Evolutionary conservation across 2,888 invertebrate genomes (phyloP), one percentile per base, ranked within the genome.

Genomic region (Dicycla oo): DNA sequence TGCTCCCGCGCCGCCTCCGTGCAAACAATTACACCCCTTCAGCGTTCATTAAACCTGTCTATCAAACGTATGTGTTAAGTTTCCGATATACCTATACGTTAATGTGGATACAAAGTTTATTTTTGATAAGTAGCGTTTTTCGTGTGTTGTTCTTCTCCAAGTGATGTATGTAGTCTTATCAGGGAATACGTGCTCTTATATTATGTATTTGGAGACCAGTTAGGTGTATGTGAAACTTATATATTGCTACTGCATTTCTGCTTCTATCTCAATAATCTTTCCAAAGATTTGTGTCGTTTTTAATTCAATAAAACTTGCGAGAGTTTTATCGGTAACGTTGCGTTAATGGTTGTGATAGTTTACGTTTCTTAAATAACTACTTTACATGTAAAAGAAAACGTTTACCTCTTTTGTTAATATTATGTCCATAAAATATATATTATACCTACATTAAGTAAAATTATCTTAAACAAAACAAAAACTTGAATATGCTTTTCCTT

Each of bases 51-150:
- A 62, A 71, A 54, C 10, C 47, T 78, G 73, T 43, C 4, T 58
- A 45, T 62, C 63, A 61, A 77, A 84, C 64, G 86, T 86, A 86
- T 70, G 85, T 86, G 85, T 73, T 62, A 18, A 69, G 61, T 60
- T 68, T 45, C n/a, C 49, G 34, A 40, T 73, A 63, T 40, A 34
- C 34, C 34, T 34, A 54, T 73, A 58, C n/a, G 40, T 54, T 56
- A 23, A 58, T 69, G 62, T 72, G 69, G 3, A 40, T 54, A 57
- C 56, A 53, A 63, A 47, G 38, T 70, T 66, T n/a, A 58, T 57
- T 69, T 64, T 43, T 64, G 8, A 23, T 47, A 13, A 61, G 11
- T 60, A 45, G 49, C 18, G 20, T 53, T 60, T 61, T 66, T 40
- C 18, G 47, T 53, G 72, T 64, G 53, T 64, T 58, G 18, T 38